Base-by-base conservation (phyloP, 2,797 vertebrate species). In the Gila robusta region DNA sequence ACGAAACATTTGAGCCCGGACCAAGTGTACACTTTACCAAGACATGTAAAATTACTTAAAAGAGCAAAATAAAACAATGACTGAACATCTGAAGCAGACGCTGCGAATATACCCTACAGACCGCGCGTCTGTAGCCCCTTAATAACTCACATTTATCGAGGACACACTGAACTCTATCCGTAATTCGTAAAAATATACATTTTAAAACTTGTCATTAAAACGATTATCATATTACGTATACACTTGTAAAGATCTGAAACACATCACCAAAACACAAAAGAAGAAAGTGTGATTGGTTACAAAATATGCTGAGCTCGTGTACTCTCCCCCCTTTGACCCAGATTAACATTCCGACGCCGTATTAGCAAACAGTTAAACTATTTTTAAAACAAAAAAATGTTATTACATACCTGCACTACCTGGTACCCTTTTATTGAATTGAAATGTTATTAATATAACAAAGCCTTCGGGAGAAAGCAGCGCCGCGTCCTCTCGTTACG, bases 321-420 rank as follows among this genome's bases (percentile, higher is more conserved):
- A 35, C 3, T 54, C 47, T 26, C n/a, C 69, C 59, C 6, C 21
- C 44, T 49, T 49, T 56, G 23, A 21, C 84, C 28, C 21, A 71
- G n/a, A 71, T 85, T 85, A 59, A 47, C 83, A 70, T 47, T 70
- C 12, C 47, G 17, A 66, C 23, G 44, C 17, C 23, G 47, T 52
- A 16, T 72, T 49, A 23, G 23, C 16, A 10, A 81, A 19, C 41
- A 49, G 17, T 32, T 2, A 0, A 9, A 44, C 23, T 72, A 26
- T 32, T 35, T 17, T 6, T 16, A 2, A 49, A 79, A 17, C 1
- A 49, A 12, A 47, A 32, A 32, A 2, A 49, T 2, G 47, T 49
- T 49, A 49, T 49, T 39, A 74, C 84, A 71, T 86, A 86, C 84
- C 84, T 86, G 35, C 9, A 44, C 12, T 10, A 35, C 14, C 41